Evolutionary conservation across 2,113 vertebrate species (phyloP).

Genomic region (human (Homo sapiens)): DNA sequence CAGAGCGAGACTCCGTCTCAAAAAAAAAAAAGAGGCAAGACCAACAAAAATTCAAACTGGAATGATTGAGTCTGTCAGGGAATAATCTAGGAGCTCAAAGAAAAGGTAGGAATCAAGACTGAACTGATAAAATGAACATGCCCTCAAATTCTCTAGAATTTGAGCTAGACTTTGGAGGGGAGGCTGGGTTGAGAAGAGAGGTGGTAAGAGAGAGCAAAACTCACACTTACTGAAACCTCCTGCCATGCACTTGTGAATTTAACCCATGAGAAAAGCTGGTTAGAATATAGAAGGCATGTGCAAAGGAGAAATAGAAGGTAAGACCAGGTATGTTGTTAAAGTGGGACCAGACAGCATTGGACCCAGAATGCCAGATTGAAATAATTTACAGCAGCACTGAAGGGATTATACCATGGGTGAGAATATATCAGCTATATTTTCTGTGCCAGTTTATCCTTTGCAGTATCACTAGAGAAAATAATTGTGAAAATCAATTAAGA

Average conservation of each 20-base stretch:
- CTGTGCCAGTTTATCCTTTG: neutral
- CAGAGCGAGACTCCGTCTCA: no score
- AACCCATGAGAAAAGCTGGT: neutral
- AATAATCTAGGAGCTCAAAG: neutral
- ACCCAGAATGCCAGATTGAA: neutral
- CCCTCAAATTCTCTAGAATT: neutral
- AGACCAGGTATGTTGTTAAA: no score
- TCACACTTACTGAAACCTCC: fast-evolving
- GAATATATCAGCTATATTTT: neutral
- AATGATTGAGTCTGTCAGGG: neutral
- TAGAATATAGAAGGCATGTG: neutral
- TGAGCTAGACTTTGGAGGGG: neutral
- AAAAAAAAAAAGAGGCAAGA: neutral
- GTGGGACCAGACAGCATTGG: neutral
- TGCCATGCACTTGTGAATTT: neutral
- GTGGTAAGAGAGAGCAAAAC: neutral
- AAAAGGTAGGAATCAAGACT: neutral
- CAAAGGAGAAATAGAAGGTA: neutral
- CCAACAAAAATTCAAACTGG: neutral
- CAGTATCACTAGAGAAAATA: neutral
- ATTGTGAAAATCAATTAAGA: neutral
- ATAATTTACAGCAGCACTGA: neutral
- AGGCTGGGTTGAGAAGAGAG: neutral
- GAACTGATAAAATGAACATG: neutral
- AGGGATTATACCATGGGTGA: neutral